A percentile compares a stretch with the other conserved stretches of the same genome.
These are phyloP conservation scores for Hyaena hyaena DNA, from an alignment of 2,113 vertebrate genomes.

Conservation along the genomic window DNA sequence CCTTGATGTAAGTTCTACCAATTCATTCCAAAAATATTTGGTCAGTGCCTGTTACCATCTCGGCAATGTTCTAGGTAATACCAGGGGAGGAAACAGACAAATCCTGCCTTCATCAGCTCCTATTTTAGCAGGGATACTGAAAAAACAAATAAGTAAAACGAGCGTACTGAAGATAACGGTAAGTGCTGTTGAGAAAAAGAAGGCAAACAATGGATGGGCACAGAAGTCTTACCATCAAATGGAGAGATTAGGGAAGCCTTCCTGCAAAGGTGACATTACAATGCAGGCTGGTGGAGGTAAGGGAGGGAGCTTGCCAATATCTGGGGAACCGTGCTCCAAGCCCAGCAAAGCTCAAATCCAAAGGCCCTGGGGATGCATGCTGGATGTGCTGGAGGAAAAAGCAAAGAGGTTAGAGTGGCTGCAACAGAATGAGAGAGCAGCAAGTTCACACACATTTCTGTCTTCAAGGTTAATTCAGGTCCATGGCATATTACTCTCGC, in stretches of 20 bases:
- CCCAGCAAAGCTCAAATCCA: neutral
- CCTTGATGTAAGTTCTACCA: neutral
- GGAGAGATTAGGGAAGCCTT: neutral
- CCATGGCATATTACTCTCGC: neutral
- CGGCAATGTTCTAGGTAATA: neutral
- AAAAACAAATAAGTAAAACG: neutral
- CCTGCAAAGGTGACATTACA: neutral
- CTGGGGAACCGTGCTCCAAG: neutral
- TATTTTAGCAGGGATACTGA: neutral
- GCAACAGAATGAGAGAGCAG: neutral
- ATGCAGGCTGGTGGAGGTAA: neutral
- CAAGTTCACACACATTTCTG: neutral
- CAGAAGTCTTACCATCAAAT: neutral
- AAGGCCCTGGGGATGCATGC: neutral
- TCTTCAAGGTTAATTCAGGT: neutral
- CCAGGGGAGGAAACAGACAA: neutral
- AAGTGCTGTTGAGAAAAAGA: neutral
- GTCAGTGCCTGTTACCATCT: neutral
- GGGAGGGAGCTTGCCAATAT: neutral
- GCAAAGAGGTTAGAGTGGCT: neutral
- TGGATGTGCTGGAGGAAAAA: neutral
- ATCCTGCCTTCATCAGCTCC: neutral
- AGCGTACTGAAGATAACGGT: neutral
- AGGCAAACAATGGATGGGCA: neutral
- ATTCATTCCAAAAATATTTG: constrained; percentile 22